A percentile compares a stretch with the other conserved stretches of the same genome.
Evolutionary conservation across 2,113 vertebrate genomes (phyloP).

Genomic region (Numida meleagris): DNA sequence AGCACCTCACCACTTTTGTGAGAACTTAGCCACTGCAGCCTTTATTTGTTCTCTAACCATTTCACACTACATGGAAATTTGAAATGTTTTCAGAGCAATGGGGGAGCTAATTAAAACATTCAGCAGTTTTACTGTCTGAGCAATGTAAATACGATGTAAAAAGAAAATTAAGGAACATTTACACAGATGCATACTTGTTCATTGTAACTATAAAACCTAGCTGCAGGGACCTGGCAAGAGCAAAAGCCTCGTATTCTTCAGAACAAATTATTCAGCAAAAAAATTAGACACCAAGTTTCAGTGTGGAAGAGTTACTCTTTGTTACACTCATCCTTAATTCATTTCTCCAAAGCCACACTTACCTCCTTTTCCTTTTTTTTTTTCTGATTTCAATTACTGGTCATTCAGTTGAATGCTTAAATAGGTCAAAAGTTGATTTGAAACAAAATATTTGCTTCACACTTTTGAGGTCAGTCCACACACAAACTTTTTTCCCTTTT

Average conservation of each 20-base stretch:
- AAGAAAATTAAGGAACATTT: conserved; percentile 61
- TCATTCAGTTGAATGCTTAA: background rate
- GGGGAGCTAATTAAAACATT: conserved; percentile 64
- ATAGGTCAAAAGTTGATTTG: conserved; percentile 18
- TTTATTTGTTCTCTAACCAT: conserved; percentile 25
- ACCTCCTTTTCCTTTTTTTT: background rate
- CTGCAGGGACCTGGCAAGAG: conserved; percentile 38
- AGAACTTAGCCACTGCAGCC: conserved; percentile 8
- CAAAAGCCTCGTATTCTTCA: background rate
- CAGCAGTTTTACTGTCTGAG: conserved; percentile 58
- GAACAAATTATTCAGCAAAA: conserved; percentile 33
- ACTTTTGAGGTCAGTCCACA: conserved; percentile 34
- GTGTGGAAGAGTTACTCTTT: conserved; percentile 35
- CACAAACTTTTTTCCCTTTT: conserved; percentile 5
- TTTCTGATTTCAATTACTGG: background rate
- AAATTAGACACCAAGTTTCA: background rate
- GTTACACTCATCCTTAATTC: conserved; percentile 8
- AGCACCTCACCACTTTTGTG: background rate
- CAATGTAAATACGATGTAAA: conserved; percentile 55
- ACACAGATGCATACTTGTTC: conserved; percentile 62
- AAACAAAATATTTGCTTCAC: conserved; percentile 61
- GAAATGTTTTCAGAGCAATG: conserved; percentile 40
- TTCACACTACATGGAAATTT: background rate
- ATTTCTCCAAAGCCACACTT: background rate
- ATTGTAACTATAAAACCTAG: conserved; percentile 50